Base-by-base conservation (phyloP, 2,797 vertebrate species). In the Diglossa cyanea region DNA sequence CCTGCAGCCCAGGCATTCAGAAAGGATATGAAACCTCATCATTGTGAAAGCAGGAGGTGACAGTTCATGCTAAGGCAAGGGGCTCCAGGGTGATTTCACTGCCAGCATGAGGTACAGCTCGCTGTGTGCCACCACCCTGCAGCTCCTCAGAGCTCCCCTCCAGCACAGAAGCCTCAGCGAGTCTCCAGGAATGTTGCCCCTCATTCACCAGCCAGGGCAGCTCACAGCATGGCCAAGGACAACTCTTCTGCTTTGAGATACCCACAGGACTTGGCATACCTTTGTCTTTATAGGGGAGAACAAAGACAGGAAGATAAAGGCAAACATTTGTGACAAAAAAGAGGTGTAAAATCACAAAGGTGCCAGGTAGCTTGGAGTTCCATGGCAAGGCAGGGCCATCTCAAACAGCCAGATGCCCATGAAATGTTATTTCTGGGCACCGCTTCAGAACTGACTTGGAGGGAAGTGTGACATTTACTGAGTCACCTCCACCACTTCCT, bases 401-500 rank as follows among this genome's bases (percentile, higher is more conserved):
- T 86, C 55, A 50, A 94, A 90, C 53, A 93, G 57, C 45, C 77
- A 94, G 80, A 88, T 92, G 63, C 87, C 83, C 45, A 60, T 61
- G 60, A 93, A 84, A 71, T 79, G 86, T 91, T 95, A 94, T 95
- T 97, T 94, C 82, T 93, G 95, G 85, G 75, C 71, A 83, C 57
- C 9, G 35, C 58, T 95, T 91, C 86, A 95, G 63, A 92, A 92
- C 53, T 77, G 83, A 94, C 86, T 93, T 88, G 79, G 73, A 95
- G 92, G 88, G 91, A 95, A 95, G 65, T 88, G 53, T 93, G 90
- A 96, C 96, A 95, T 86, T 95, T 95, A 96, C 93, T 97, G 94
- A 96, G 88, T 96, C 96, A 96, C 88, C 90, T 84, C 75, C 78
- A 94, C 91, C 90, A 94, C 93, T 96, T 96, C 94, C 94, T 96